phyloP scores from a whole-genome alignment of 2,888 invertebrate species.

The Microctonus brassicae region DNA sequence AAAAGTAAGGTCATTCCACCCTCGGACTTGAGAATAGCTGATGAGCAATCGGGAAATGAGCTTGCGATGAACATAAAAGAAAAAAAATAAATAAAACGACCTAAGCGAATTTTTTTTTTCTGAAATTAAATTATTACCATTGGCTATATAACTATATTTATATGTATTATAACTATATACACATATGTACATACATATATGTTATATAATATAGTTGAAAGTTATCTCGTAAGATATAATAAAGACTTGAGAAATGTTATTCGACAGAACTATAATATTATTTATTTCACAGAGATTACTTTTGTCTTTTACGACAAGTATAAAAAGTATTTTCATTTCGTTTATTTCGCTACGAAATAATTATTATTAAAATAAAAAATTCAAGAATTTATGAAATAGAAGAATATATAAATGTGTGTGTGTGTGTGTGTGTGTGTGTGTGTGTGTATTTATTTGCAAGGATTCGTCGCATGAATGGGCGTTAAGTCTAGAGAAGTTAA shows the following conservation, averaged over 20 bases:
- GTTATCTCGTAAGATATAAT: background rate
- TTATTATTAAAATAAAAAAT: no score
- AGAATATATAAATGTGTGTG: background rate
- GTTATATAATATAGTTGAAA: background rate
- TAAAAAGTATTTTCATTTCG: background rate
- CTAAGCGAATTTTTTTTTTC: background rate
- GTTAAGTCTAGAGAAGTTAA: slow-evolving; percentile 28
- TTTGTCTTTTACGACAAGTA: background rate
- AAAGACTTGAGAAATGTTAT: background rate
- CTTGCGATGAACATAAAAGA: background rate
- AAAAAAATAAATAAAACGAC: background rate
- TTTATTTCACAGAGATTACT: background rate
- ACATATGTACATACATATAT: slow-evolving; percentile 9
- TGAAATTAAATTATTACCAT: slow-evolving; percentile 20
- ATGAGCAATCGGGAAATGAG: slow-evolving; percentile 12
- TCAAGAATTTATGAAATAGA: no score
- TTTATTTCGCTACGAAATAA: no score
- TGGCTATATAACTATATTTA: background rate
- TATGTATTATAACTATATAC: no score
- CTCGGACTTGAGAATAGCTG: slow-evolving; percentile 39
- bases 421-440: no score
- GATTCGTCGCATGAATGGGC: slow-evolving; percentile 19
- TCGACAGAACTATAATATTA: background rate
- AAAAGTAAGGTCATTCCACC: slow-evolving; percentile 41
- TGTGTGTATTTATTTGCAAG: slow-evolving; percentile 5